phyloP scores from a whole-genome alignment of 2,113 vertebrate species.

The Machaerirhynchus nigripectus region DNA sequence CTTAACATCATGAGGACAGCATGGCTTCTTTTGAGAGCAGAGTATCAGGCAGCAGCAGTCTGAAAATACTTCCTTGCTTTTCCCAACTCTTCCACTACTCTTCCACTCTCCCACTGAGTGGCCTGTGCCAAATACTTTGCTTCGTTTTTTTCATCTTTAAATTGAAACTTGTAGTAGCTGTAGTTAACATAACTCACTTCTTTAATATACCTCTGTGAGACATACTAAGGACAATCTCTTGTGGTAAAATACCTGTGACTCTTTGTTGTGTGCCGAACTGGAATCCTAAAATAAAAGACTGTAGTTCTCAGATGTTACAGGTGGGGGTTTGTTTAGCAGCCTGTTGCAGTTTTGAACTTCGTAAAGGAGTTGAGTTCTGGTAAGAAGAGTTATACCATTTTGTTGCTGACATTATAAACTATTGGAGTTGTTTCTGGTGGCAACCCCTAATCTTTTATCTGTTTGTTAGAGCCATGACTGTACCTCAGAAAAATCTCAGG shows the following conservation, averaged over 20 bases:
- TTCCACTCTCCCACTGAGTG: neutral
- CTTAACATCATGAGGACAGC: neutral
- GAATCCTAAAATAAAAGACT: neutral
- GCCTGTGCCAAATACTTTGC: neutral
- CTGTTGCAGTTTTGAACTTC: neutral
- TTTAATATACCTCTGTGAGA: neutral
- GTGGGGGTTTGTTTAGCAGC: neutral
- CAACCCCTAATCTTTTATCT: neutral
- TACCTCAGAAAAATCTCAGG: neutral
- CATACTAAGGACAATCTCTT: neutral
- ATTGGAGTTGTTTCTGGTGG: neutral
- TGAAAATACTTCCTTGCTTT: neutral
- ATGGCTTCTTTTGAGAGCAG: neutral
- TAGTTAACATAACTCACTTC: neutral
- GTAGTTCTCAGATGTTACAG: fast-evolving
- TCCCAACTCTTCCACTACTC: neutral
- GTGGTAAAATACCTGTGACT: neutral
- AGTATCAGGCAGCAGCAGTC: neutral
- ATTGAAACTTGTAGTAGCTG: neutral
- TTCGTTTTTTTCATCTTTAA: neutral
- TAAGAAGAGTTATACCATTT: neutral
- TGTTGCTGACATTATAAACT: neutral
- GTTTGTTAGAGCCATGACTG: neutral
- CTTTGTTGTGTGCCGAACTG: neutral
- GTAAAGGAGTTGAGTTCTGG: neutral